A percentile compares a stretch with the other conserved stretches of the same genome.
Evolutionary conservation across 1,140 invertebrate genomes (phyloP).

Genomic region (Pemphigus obesinymphae): DNA sequence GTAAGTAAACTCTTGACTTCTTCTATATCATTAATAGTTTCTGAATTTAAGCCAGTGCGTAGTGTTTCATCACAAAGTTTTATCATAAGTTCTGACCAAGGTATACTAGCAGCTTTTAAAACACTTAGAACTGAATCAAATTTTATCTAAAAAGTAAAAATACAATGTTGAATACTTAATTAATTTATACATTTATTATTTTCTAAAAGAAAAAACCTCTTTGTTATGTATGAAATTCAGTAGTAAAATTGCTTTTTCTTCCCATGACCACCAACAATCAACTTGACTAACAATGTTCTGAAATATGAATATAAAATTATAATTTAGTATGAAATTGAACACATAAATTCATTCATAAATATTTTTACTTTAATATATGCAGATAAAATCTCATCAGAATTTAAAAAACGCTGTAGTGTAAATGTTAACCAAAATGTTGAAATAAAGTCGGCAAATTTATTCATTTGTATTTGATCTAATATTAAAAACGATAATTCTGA

Average conservation of each 20-base stretch:
- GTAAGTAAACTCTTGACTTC: slow-evolving; percentile 26
- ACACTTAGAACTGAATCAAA: slow-evolving; percentile 3
- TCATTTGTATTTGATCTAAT: slow-evolving; percentile 32
- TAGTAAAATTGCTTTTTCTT: slow-evolving; percentile 24
- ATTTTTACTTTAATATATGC: slow-evolving; percentile 27
- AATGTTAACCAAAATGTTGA: slow-evolving; percentile 18
- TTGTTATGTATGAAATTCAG: slow-evolving; percentile 5
- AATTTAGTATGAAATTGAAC: background rate
- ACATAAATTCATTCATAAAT: background rate
- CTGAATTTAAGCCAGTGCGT: background rate
- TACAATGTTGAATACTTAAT: background rate
- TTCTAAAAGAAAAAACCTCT: background rate
- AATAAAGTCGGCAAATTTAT: slow-evolving; percentile 15
- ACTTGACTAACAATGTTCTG: slow-evolving; percentile 36
- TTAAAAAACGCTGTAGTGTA: slow-evolving; percentile 28
- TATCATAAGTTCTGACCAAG: slow-evolving; percentile 25
- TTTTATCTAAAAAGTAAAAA: slow-evolving; percentile 15
- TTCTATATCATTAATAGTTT: slow-evolving; percentile 25
- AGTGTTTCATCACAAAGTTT: slow-evolving; percentile 29
- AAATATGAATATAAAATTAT: background rate
- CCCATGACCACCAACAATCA: slow-evolving; percentile 39
- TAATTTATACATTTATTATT: background rate
- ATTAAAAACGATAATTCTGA: slow-evolving; percentile 27
- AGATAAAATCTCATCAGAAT: slow-evolving; percentile 34
- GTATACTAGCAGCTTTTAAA: slow-evolving; percentile 30